Base-by-base conservation (phyloP, 2,888 invertebrate species). In the Ditula angustiorana region DNA sequence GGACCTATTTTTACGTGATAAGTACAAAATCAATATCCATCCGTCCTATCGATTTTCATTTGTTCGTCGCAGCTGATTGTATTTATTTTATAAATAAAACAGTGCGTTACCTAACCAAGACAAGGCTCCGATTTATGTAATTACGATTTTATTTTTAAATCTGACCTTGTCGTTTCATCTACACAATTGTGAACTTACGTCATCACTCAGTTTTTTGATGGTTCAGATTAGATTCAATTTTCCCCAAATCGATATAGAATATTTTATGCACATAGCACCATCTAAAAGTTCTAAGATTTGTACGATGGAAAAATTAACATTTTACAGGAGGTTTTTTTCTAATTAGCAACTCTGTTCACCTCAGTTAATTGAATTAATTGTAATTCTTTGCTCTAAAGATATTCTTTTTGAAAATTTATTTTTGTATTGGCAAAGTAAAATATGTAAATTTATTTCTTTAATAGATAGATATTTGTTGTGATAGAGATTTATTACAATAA, bases 151-250 rank as follows among this genome's bases (percentile, higher is more conserved):
- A 87, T 87, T 88, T 88, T 81, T 88, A 87, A 80, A 82, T 82
- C 80, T 88, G 90, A 90, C 92, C 91, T 92, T 92, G 91, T 82
- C 74, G 69, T 74, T 85, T 86, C 58, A 58, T 83, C 76, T 84
- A 81, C 76, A 76, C 71, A 76, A 75, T 76, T 77, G 75, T 82
- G 79, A 77, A 88, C 90, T 92, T 92, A 92, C 91, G 91, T 92
- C 91, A 91, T 78, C 78, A 68, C 61, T 62, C 53, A 60, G 60
- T 46, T 58, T 53, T 61, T 62, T 62, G 49, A 44, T 47, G 28
- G 28, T 49, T 47, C 46, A 28, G 46, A 60, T 65, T 49, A 53
- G 53, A 60, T 28, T 46, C 4, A 52, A 24, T 62, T 59, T 55
- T 24, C 26, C 24, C 23, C 26, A 52, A 41, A 49, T 47, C 41